These are phyloP conservation scores for Pteromalus puparum DNA, from an alignment of 1,140 invertebrate genomes.

Conservation along the genomic window DNA sequence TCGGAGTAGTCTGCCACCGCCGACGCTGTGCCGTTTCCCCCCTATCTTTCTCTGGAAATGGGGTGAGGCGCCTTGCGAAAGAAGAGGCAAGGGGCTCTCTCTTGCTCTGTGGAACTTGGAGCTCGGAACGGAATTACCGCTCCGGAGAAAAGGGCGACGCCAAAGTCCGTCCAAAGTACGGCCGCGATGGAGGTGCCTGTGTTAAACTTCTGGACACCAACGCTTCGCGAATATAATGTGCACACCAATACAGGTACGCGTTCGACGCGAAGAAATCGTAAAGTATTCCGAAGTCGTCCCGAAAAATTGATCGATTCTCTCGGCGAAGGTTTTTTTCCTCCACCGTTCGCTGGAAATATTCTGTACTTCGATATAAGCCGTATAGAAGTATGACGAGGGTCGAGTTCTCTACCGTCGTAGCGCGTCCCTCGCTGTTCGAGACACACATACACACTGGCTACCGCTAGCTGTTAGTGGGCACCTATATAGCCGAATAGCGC, in stretches of 20 bases:
- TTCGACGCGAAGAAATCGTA: background rate
- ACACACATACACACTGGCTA: background rate
- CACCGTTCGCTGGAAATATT: conserved; percentile 49
- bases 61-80: background rate
- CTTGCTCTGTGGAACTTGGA: background rate
- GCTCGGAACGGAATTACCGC: background rate
- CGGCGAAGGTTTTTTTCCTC: conserved; percentile 50
- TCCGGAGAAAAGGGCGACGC: background rate
- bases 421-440: background rate
- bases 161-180: background rate
- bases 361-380: conserved; percentile 35
- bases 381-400: conserved; percentile 44
- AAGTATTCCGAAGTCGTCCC: background rate
- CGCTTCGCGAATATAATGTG: too few relatives aligned
- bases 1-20: conserved; percentile 47
- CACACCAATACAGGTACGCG: too few relatives aligned
- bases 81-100: background rate
- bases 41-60: background rate
- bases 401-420: conserved; percentile 13
- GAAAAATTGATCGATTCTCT: background rate
- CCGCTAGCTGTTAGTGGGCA: background rate
- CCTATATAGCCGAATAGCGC: background rate
- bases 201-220: too few relatives aligned
- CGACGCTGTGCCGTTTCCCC: conserved; percentile 36
- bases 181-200: background rate